Percentiles rank a stretch among this genome's conserved stretches.
phyloP scores from a whole-genome alignment of 1,140 invertebrate genomes.

The Temnothorax longispinosus region DNA sequence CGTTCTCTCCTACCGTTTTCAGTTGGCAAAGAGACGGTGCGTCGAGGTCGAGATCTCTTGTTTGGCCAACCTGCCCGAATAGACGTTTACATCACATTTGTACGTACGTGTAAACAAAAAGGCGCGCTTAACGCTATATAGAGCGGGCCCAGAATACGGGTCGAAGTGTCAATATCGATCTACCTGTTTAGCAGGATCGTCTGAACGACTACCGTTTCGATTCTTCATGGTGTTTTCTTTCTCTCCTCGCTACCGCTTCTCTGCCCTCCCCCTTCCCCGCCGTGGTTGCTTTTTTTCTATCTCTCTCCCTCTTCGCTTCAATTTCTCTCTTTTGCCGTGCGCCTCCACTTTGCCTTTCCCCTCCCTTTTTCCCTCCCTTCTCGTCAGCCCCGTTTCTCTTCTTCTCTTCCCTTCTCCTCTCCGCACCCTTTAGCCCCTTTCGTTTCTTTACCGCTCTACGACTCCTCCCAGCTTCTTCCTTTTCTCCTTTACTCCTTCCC shows the following conservation, averaged over 20 bases:
- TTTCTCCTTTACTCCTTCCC: slow-evolving; percentile 40
- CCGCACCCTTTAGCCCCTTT: background rate
- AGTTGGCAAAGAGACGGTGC: background rate
- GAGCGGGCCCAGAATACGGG: slow-evolving; percentile 34
- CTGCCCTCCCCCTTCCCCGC: background rate
- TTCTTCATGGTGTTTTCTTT: slow-evolving; percentile 49
- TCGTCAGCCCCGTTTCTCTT: background rate
- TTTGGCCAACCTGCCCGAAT: background rate
- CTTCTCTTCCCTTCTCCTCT: background rate
- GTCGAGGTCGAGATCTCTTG: background rate
- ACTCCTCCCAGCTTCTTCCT: slow-evolving; percentile 40
- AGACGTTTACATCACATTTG: slow-evolving; percentile 4
- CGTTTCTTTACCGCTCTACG: slow-evolving; percentile 8
- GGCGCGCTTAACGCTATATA: background rate
- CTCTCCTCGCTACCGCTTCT: background rate
- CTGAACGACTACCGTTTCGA: slow-evolving; percentile 48
- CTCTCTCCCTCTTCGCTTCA: slow-evolving; percentile 14
- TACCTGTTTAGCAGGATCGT: slow-evolving; percentile 56
- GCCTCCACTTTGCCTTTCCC: slow-evolving; percentile 6
- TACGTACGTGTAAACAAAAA: slow-evolving; percentile 8
- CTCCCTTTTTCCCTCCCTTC: background rate
- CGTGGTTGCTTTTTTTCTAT: slow-evolving; percentile 3
- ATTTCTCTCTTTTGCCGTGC: slow-evolving; percentile 39
- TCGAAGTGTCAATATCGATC: slow-evolving; percentile 42
- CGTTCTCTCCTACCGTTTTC: background rate